Percentiles rank a stretch among this genome's conserved stretches.
These are phyloP conservation scores for Osmerus eperlanus DNA, from an alignment of 2,113 vertebrate species.

Conservation along the genomic window DNA sequence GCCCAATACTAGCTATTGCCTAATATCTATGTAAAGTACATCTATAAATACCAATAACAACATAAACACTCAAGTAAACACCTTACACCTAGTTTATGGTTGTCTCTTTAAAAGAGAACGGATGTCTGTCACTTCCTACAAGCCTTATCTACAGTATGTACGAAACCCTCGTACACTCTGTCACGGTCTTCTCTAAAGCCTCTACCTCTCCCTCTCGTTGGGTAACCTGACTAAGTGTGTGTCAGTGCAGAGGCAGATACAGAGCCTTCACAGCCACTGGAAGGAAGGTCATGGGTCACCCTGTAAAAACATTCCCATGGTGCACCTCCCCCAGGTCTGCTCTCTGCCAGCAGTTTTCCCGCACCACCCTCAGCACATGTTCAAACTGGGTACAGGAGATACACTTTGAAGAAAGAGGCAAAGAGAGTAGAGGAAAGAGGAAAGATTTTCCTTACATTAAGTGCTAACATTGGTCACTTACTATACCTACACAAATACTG, in stretches of 20 bases:
- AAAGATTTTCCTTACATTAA: too few species aligned
- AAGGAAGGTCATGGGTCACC: conserved; percentile 76
- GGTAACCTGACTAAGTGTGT: conserved; percentile 54
- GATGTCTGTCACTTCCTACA: conserved; percentile 41
- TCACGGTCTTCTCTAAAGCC: conserved; percentile 7
- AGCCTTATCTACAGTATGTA: conserved; percentile 47
- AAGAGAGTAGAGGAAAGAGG: too few species aligned
- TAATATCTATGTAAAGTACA: too few species aligned
- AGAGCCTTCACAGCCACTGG: conserved; percentile 60
- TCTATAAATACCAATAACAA: not conserved
- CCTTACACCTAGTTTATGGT: not conserved
- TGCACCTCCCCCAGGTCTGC: conserved; percentile 58
- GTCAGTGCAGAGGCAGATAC: conserved; percentile 55
- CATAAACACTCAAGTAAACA: conserved; percentile 1
- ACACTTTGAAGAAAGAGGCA: too few species aligned
- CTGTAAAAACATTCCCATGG: conserved; percentile 77
- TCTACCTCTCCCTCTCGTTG: conserved; percentile 19
- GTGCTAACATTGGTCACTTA: too few species aligned
- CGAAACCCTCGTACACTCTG: conserved; percentile 18
- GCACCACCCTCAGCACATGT: not conserved
- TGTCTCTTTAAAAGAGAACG: conserved; percentile 34
- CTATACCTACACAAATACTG: not conserved
- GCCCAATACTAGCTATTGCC: too few species aligned
- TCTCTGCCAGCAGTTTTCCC: conserved; percentile 57
- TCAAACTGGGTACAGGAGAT: not conserved